Conservation (phyloP, 2,797 vertebrate species). For the Sebastes paucispinis region DNA sequence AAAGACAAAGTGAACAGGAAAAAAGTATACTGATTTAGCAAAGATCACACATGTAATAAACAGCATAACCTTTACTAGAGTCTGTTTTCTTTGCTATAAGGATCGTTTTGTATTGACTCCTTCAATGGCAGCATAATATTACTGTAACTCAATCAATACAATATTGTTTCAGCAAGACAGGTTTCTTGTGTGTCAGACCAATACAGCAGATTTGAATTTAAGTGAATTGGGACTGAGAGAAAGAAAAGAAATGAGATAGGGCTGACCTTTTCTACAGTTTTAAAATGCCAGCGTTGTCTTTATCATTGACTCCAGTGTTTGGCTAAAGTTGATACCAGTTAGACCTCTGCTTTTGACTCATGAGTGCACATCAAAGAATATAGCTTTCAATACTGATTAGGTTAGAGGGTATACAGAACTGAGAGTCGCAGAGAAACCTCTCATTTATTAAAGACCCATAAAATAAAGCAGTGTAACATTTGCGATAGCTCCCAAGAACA, state of each 20-base stretch:
- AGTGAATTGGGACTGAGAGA: conserved; percentile 49
- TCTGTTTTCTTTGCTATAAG: background rate
- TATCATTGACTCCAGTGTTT: conserved; percentile 46
- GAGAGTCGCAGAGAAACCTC: background rate
- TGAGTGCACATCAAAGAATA: conserved; percentile 15
- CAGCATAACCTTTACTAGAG: background rate
- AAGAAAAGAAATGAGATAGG: conserved; percentile 25
- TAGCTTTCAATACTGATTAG: background rate
- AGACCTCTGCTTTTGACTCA: conserved; percentile 5
- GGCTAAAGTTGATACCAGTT: conserved; percentile 39
- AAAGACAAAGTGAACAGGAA: background rate
- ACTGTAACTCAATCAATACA: conserved; percentile 47
- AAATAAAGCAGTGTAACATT: background rate
- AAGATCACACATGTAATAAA: background rate
- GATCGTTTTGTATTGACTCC: conserved; percentile 16
- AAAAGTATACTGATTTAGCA: background rate
- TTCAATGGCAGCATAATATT: conserved; percentile 35
- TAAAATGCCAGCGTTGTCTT: conserved; percentile 66
- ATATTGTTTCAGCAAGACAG: conserved; percentile 28
- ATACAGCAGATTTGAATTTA: conserved; percentile 46
- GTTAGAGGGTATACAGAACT: background rate
- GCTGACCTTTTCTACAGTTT: conserved; percentile 49
- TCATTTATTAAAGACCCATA: background rate
- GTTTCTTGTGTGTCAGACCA: conserved; percentile 27
- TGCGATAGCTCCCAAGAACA: background rate